Evolutionary conservation across 2,113 vertebrate genomes (phyloP).

Genomic region (Greenwoodochromis staneri): DNA sequence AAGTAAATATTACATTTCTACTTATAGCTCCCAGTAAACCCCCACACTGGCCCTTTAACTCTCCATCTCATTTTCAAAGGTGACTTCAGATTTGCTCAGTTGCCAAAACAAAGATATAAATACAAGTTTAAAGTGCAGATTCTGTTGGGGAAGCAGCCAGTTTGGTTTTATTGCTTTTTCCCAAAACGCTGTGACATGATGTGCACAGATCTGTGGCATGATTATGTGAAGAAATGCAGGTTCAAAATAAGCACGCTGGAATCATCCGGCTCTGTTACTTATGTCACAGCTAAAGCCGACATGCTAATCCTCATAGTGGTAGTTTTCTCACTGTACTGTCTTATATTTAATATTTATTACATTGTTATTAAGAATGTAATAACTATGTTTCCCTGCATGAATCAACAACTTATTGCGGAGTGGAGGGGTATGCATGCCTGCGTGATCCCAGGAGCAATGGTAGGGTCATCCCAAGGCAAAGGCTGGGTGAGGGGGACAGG

Average conservation of each 20-base stretch:
- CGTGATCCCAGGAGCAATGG: background rate
- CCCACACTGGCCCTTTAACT: background rate
- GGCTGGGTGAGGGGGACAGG: background rate
- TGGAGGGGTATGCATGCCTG: background rate
- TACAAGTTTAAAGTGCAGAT: conserved; percentile 58
- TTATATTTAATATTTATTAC: background rate
- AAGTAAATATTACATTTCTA: background rate
- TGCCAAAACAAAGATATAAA: conserved; percentile 55
- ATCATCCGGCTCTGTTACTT: background rate
- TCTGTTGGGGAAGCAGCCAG: background rate
- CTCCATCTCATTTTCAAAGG: background rate
- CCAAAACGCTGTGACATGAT: background rate
- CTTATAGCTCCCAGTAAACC: background rate
- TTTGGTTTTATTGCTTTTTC: background rate
- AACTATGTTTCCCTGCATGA: background rate
- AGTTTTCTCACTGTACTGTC: background rate
- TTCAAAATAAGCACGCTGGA: background rate
- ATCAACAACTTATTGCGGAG: background rate
- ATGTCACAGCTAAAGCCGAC: background rate
- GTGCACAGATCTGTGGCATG: background rate
- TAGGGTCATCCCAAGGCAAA: background rate
- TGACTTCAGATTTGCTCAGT: conserved; percentile 30
- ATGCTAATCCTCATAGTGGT: background rate
- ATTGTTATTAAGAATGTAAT: background rate
- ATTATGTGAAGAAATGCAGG: background rate